Conservation (phyloP, 2,113 vertebrate genomes). For the Zosterops hypoxanthus region DNA sequence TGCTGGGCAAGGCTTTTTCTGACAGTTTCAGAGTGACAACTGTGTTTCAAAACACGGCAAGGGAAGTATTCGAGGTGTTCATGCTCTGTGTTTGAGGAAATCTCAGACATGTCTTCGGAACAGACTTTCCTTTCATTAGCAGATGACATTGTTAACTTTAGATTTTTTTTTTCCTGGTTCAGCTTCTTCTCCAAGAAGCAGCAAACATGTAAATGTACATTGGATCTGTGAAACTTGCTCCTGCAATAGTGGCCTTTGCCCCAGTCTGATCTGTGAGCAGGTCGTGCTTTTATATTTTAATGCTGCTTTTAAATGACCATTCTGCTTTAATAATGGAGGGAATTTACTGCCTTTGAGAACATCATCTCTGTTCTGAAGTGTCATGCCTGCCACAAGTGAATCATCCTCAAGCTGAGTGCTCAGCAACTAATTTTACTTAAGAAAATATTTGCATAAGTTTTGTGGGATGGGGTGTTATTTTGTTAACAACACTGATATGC, state of each 20-base stretch:
- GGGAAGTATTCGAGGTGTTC: neutral
- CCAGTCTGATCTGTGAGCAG: neutral
- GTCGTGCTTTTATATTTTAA: neutral
- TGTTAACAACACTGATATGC: neutral
- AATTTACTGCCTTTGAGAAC: neutral
- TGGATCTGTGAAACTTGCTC: neutral
- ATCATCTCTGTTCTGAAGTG: neutral
- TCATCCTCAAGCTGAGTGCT: neutral
- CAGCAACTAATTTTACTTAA: neutral
- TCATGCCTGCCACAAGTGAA: neutral
- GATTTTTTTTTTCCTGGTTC: neutral
- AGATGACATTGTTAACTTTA: neutral
- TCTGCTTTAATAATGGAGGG: too few relatives aligned
- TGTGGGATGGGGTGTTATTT: neutral
- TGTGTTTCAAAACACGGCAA: neutral
- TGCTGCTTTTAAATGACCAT: neutral
- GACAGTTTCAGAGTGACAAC: neutral
- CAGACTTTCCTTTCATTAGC: neutral
- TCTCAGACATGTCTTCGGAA: neutral
- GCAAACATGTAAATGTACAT: neutral
- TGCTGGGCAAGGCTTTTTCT: neutral
- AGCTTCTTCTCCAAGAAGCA: neutral
- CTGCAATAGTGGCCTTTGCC: neutral
- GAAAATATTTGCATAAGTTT: neutral
- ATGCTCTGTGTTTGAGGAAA: neutral